Evolutionary conservation across 30 jellyfish, hydroid and myxozoan species (phyloP).

Genomic region (Chrysaora quinquecirrha): DNA sequence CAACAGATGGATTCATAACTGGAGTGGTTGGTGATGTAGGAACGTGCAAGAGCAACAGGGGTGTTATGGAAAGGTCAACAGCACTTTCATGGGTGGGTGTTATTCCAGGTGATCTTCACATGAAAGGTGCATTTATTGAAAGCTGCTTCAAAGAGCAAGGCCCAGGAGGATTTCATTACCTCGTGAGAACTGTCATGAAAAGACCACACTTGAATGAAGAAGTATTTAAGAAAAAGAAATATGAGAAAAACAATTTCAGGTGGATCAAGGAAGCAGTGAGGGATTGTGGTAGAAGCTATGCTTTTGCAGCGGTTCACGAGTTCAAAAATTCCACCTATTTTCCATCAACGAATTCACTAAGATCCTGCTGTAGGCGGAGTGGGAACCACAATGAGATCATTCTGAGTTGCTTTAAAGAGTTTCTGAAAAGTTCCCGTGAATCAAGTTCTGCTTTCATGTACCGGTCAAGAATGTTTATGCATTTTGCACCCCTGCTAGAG

Average conservation of each 20-base stretch:
- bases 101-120: constrained; percentile 10
- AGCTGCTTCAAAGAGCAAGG: constrained; percentile 4
- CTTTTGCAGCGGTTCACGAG: background rate
- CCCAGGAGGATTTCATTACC: constrained; percentile 10
- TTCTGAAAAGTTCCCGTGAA: constrained; percentile 12
- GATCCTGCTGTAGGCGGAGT: constrained; percentile 16
- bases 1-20: background rate
- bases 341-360: background rate
- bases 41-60: background rate
- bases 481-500: constrained; percentile 10
- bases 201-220: background rate
- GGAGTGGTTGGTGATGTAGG: constrained; percentile 16
- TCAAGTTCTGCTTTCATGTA: constrained; percentile 12
- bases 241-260: background rate
- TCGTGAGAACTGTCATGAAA: background rate
- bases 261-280: background rate
- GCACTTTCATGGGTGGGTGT: constrained; percentile 4
- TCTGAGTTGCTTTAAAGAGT: constrained; percentile 12
- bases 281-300: background rate
- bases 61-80: background rate
- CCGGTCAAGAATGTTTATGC: constrained; percentile 13
- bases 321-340: background rate
- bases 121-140: background rate
- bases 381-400: constrained; percentile 13
- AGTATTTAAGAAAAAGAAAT: background rate